These are phyloP conservation scores for Ostrea edulis DNA, from an alignment of 1,140 invertebrate genomes.

Conservation along the genomic window DNA sequence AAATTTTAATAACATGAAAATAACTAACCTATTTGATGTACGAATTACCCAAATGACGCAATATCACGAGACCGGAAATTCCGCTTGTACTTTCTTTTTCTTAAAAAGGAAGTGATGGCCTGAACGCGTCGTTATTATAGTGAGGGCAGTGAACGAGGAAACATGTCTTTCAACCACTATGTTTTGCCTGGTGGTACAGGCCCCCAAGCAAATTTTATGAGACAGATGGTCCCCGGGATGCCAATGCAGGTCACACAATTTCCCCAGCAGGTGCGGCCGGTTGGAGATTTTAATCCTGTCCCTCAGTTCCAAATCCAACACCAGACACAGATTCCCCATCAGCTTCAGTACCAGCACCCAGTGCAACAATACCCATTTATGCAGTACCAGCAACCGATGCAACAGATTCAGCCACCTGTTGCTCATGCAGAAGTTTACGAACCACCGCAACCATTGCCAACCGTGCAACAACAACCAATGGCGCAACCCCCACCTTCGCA, in stretches of 20 bases:
- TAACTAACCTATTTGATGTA: neutral
- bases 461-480: neutral
- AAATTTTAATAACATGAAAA: no score
- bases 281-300: constrained; percentile 1
- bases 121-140: constrained; percentile 29
- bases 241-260: constrained; percentile 22
- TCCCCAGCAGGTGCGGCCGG: constrained; percentile 8
- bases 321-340: constrained; percentile 1
- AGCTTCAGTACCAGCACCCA: constrained; percentile 1
- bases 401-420: constrained; percentile 33
- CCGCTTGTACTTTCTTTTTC: constrained; percentile 19
- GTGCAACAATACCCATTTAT: constrained; percentile 9
- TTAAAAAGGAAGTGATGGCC: constrained; percentile 18
- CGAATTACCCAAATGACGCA: constrained; percentile 18
- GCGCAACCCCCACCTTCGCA: neutral
- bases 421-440: constrained; percentile 3
- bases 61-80: constrained; percentile 31
- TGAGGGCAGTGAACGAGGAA: constrained; percentile 12
- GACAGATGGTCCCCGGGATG: constrained; percentile 24
- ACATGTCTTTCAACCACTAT: constrained; percentile 13
- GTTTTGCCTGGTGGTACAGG: constrained; percentile 19
- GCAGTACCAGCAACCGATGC: constrained; percentile 9
- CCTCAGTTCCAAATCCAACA: constrained; percentile 3
- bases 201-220: constrained; percentile 10
- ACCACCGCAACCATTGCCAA: constrained; percentile 15